Conservation (phyloP, 2,888 invertebrate genomes). For the Thyatira batis region DNA sequence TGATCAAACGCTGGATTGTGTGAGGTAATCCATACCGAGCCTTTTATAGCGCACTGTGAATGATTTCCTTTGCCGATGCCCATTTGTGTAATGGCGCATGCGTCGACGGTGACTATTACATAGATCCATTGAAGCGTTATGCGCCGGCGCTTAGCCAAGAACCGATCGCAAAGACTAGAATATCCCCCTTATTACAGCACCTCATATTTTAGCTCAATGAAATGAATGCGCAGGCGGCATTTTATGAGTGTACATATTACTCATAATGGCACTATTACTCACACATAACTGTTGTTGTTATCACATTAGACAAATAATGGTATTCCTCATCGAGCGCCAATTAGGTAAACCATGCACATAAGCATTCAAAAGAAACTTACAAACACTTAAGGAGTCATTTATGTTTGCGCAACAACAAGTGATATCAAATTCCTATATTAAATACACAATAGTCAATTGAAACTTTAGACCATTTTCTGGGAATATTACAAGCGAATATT, state of each 20-base stretch:
- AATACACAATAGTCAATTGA: neutral
- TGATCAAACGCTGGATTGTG: neutral
- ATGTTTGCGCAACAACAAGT: neutral
- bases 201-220: neutral
- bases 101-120: conserved; percentile 16
- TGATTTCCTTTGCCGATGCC: conserved; percentile 29
- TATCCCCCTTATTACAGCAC: too few species aligned
- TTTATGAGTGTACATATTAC: neutral
- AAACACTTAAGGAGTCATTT: neutral
- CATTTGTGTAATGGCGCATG: conserved; percentile 26
- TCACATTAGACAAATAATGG: conserved; percentile 1
- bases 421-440: neutral
- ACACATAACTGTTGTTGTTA: neutral
- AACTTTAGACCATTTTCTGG: neutral
- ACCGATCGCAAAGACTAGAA: neutral
- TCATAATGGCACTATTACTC: conserved; percentile 2
- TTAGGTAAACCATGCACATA: neutral
- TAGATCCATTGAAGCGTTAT: conserved; percentile 13
- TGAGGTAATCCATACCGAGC: conserved; percentile 11
- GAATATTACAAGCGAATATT: neutral
- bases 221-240: neutral
- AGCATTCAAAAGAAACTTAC: neutral
- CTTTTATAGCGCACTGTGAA: conserved; percentile 20
- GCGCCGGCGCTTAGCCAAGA: conserved; percentile 23
- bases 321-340: neutral